Conservation (phyloP, 64 coral and sea anemone genomes). For the Porites lutea region DNA sequence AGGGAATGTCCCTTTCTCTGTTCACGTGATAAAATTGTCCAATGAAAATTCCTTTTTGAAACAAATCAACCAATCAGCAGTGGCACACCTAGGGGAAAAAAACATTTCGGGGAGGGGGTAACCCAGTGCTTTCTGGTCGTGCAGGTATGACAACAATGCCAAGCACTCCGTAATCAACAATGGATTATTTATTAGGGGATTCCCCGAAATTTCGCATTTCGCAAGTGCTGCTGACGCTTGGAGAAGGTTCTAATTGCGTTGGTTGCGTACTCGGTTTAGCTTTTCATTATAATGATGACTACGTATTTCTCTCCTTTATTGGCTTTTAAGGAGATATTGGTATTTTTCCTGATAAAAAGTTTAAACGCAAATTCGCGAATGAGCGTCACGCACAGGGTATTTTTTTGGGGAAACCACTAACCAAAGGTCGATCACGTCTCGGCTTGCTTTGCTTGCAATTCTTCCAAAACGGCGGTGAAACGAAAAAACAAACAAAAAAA, state of each 20-base stretch:
- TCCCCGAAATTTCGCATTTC: conserved; percentile 70
- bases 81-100: not conserved
- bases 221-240: not conserved
- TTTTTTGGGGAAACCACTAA: too few species aligned
- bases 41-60: not conserved
- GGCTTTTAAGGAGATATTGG: not conserved
- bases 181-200: conserved; percentile 85
- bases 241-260: not conserved
- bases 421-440: too few species aligned
- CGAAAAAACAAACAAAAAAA: too few species aligned
- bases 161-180: not conserved
- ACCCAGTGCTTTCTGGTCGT: conserved; percentile 13
- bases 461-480: too few species aligned
- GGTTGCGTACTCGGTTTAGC: not conserved
- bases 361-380: not conserved
- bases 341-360: not conserved
- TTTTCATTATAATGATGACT: not conserved
- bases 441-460: too few species aligned
- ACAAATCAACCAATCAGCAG: conserved; percentile 67
- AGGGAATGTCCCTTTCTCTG: conserved; percentile 68
- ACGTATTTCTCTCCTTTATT: not conserved
- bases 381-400: too few species aligned
- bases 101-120: conserved; percentile 28
- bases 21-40: conserved; percentile 28
- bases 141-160: conserved; percentile 2